Conservation (phyloP, 2,888 invertebrate genomes). For the Allygus modestus region DNA sequence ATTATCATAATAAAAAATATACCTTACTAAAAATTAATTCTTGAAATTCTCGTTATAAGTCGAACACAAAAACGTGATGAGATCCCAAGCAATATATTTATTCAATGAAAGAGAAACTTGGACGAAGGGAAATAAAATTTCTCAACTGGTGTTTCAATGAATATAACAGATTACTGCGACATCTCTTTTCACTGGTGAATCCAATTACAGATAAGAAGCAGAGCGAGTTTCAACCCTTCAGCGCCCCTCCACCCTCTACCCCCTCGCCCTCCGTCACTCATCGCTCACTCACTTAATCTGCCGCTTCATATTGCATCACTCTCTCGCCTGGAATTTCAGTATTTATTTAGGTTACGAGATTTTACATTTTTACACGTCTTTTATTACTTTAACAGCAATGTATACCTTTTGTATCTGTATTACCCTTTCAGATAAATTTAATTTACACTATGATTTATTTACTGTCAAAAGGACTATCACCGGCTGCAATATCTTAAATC, state of each 20-base stretch:
- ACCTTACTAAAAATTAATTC: no score
- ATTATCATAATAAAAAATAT: no score
- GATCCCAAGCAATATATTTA: background rate
- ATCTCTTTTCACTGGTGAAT: slow-evolving; percentile 54
- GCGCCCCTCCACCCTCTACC: background rate
- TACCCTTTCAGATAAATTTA: no score
- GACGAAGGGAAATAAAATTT: slow-evolving; percentile 21
- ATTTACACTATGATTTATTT: no score
- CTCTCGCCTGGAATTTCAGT: background rate
- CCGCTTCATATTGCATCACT: background rate
- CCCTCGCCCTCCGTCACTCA: background rate
- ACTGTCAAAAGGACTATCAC: no score
- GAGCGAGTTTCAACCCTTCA: slow-evolving; percentile 44
- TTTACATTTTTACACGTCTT: no score
- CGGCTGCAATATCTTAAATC: no score
- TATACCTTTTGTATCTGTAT: no score
- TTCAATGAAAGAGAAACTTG: background rate
- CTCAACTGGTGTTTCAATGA: slow-evolving; percentile 49
- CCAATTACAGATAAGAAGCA: slow-evolving; percentile 54
- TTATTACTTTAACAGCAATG: no score
- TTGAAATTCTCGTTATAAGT: no score
- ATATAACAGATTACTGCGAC: slow-evolving; percentile 42
- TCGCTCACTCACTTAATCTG: slow-evolving; percentile 11
- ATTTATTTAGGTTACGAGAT: background rate
- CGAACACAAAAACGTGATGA: no score